phyloP scores from a whole-genome alignment of 2,113 vertebrate genomes.

The human (Homo sapiens) region DNA sequence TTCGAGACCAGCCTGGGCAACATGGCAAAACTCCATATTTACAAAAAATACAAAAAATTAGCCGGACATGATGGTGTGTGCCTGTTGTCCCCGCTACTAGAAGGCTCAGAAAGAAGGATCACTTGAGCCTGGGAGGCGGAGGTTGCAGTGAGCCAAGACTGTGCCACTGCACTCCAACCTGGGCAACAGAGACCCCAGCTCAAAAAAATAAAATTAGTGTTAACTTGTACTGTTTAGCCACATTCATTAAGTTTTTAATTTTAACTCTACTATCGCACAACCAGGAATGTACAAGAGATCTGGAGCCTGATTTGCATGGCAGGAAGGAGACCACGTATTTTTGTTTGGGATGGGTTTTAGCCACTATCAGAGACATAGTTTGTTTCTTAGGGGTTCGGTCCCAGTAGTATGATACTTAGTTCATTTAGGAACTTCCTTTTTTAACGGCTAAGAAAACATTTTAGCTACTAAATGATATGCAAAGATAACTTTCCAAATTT shows the following conservation, averaged over 20 bases:
- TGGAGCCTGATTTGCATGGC: not conserved
- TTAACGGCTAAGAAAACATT: slow-evolving; percentile 26
- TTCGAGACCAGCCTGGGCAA: too few species aligned
- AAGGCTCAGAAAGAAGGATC: too few species aligned
- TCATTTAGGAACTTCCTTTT: slow-evolving; percentile 5
- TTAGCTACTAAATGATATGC: not conserved
- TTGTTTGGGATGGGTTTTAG: not conserved
- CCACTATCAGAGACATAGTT: not conserved
- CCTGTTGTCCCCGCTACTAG: too few species aligned
- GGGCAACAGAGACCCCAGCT: too few species aligned
- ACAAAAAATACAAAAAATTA: too few species aligned
- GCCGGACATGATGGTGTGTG: too few species aligned
- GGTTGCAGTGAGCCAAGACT: too few species aligned
- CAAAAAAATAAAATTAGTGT: not conserved
- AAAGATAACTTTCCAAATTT: slow-evolving; percentile 26
- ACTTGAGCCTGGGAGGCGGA: too few species aligned
- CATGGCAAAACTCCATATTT: too few species aligned
- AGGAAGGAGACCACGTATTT: not conserved
- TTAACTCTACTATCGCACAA: not conserved
- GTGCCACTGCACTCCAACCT: too few species aligned
- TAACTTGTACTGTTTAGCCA: not conserved
- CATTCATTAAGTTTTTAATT: not conserved
- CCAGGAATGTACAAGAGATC: not conserved
- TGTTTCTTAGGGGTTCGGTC: not conserved
- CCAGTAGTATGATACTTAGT: not conserved